Conservation (phyloP, 2,113 vertebrate genomes). For the Aspidoscelis tigris region DNA sequence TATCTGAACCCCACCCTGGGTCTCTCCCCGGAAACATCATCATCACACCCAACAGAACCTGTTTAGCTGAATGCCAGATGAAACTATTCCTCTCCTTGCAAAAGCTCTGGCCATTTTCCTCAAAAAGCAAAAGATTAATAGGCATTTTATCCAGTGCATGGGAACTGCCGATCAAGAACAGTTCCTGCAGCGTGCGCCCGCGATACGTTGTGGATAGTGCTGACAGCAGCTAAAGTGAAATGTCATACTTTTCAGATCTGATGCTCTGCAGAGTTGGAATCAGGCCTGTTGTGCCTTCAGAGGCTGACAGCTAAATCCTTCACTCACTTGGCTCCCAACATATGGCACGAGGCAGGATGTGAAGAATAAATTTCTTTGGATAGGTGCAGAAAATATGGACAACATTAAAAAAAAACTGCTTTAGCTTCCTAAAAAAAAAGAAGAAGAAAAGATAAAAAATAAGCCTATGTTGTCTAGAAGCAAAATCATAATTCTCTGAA, state of each 20-base stretch:
- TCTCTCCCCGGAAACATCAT: too few species aligned
- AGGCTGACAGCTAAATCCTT: slow-evolving; percentile 76
- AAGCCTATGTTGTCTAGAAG: slow-evolving; percentile 48
- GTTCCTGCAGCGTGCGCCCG: slow-evolving; percentile 47
- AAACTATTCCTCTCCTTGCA: background rate
- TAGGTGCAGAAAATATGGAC: slow-evolving; percentile 70
- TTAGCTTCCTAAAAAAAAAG: slow-evolving; percentile 45
- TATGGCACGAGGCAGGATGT: slow-evolving; percentile 73
- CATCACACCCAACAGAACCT: too few species aligned
- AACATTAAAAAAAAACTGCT: slow-evolving; percentile 43
- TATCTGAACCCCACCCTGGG: too few species aligned
- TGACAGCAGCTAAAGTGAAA: slow-evolving; percentile 76
- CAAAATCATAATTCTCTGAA: slow-evolving; percentile 57
- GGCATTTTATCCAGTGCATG: slow-evolving; percentile 56
- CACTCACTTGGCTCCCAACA: slow-evolving; percentile 71
- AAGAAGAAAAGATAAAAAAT: slow-evolving; percentile 53
- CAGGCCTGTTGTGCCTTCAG: slow-evolving; percentile 66
- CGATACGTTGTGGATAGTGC: slow-evolving; percentile 60
- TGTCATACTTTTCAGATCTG: slow-evolving; percentile 68
- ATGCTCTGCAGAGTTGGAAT: slow-evolving; percentile 60
- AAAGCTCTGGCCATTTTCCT: slow-evolving; percentile 41
- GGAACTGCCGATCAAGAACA: slow-evolving; percentile 67
- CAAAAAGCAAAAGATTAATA: slow-evolving; percentile 65
- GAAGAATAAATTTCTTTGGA: slow-evolving; percentile 75
- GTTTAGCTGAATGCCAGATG: background rate